Evolutionary conservation across 2,113 vertebrate genomes (phyloP).

Genomic region (Scophthalmus maximus): DNA sequence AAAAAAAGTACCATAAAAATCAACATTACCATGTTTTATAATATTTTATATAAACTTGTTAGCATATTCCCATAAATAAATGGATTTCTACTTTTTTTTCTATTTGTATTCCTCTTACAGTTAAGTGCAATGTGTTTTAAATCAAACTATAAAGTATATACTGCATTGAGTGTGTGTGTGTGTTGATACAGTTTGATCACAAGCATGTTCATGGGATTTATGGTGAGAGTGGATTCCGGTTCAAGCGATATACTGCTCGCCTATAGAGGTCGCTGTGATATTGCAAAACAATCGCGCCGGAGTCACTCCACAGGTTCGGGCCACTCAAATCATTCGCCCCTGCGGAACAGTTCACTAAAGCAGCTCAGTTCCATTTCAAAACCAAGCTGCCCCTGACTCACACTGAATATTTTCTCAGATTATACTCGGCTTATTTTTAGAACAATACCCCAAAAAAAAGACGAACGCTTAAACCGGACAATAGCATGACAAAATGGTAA

Average conservation of each 20-base stretch:
- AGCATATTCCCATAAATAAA: neutral
- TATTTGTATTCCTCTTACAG: neutral
- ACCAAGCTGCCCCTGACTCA: too few relatives aligned
- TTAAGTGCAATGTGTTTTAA: neutral
- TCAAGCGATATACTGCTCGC: slow-evolving; percentile 9
- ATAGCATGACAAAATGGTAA: neutral
- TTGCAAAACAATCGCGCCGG: slow-evolving; percentile 65
- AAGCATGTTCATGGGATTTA: slow-evolving; percentile 38
- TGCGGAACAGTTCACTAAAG: slow-evolving; percentile 29
- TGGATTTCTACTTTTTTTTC: neutral
- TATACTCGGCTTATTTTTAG: neutral
- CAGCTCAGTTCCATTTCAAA: slow-evolving; percentile 46
- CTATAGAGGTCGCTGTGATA: slow-evolving; percentile 86
- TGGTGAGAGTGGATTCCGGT: neutral
- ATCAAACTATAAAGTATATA: slow-evolving; percentile 14
- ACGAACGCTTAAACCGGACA: neutral
- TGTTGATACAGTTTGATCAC: slow-evolving; percentile 9
- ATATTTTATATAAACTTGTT: slow-evolving; percentile 11
- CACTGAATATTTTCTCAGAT: neutral
- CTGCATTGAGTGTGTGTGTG: slow-evolving; percentile 5
- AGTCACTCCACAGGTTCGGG: slow-evolving; percentile 66
- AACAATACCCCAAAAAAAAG: too few relatives aligned
- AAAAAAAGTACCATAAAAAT: too few relatives aligned
- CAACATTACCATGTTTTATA: neutral
- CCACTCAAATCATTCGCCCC: slow-evolving; percentile 32